Evolutionary conservation across 2,797 vertebrate species (phyloP).

Genomic region (Gymnothorax javanicus): DNA sequence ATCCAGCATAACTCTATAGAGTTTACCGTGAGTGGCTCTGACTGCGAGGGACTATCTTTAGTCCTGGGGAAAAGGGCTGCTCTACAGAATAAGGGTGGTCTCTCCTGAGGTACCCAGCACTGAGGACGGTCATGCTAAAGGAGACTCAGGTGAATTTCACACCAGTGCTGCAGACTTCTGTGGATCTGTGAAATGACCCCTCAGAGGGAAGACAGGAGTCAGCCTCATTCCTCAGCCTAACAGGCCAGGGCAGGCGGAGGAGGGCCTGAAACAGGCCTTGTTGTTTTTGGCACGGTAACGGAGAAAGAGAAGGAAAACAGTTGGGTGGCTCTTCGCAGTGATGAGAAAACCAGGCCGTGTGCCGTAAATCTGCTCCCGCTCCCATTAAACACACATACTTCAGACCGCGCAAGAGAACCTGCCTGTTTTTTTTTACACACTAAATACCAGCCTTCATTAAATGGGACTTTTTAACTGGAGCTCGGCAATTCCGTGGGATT

Average conservation of each 20-base stretch:
- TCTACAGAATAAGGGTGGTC: background rate
- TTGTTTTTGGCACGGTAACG: background rate
- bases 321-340: background rate
- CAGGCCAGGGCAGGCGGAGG: background rate
- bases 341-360: background rate
- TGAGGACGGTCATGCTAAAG: background rate
- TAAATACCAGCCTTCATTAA: background rate
- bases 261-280: background rate
- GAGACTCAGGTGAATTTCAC: slow-evolving; percentile 2
- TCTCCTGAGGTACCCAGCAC: background rate
- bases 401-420: background rate
- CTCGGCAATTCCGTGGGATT: background rate
- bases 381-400: slow-evolving; percentile 46
- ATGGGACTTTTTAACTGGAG: background rate
- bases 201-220: background rate
- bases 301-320: background rate
- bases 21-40: background rate
- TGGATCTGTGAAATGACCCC: background rate
- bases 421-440: background rate
- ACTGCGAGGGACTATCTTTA: background rate
- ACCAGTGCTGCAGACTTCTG: background rate
- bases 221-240: slow-evolving; percentile 1
- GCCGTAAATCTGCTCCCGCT: slow-evolving; percentile 42
- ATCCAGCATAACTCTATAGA: background rate
- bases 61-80: background rate